Base-by-base conservation (phyloP, 2,113 vertebrate genomes). In the Bettongia penicillata region DNA sequence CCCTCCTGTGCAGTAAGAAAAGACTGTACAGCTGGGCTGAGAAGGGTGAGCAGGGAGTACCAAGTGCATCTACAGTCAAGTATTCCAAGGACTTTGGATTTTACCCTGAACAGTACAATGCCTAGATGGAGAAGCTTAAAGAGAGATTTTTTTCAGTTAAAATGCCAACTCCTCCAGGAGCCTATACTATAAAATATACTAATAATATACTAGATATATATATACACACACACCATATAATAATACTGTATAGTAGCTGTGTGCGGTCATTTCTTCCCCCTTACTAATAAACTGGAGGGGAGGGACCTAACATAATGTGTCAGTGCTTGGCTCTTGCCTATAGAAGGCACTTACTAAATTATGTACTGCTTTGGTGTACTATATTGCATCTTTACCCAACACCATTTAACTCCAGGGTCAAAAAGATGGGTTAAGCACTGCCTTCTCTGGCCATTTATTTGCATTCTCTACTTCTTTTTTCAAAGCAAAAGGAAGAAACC, bases 331-430 rank as follows among this genome's bases (percentile, higher is more conserved):
- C 19, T 84, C 68, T 84, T 84, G n/a, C 37, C 19, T 22, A 77
- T 31, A 43, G 68, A 77, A 77, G 37, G 68, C 37, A 77, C 16
- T 43, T 43, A 1, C 19, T 37, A 68, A 68, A 68, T n/a, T n/a
- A 5, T 19, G 68, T 2, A 77, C 68, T 43, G 57, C 28, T 57
- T 10, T 57, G 55, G 26, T 11, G 55, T 28, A 28, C 55, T 31
- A 61, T 28, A 84, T n/a, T 0, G 4, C 22, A 22, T 68, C 96
- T 94, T 92, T 84, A 50, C 55, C n/a, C 91, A 96, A 92, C 14
- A 28, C 26, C 28, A 92, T 7, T 95, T 96, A 61, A 49, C 90
- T 84, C 48, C 0, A 43, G 57, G 92, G 52, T 91, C 0, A 43
- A 51, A 57, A 95, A 93, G 22, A 52, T 95, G 53, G 22, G 55